Evolutionary conservation across 1,140 invertebrate genomes (phyloP), one percentile per base, ranked within the genome.

Genomic region (Bombus polaris): DNA sequence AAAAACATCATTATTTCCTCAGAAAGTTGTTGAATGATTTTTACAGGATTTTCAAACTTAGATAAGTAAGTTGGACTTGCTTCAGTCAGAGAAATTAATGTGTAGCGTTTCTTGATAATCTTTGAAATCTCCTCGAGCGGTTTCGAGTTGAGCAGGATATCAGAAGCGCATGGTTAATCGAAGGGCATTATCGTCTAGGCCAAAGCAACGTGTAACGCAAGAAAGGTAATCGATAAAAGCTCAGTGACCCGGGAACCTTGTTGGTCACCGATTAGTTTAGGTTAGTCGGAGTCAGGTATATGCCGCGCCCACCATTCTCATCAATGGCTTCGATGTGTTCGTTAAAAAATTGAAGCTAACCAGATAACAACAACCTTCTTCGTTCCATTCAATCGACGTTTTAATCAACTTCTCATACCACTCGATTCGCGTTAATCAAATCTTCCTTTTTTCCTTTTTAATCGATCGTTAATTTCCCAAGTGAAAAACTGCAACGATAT

Each of bases 221-320:
- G 90, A 89, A 89, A 89, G 83, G 77, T 84, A 89, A 92, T 91
- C 90, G 90, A 91, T 91, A 82, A 85, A 92, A 87, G 85, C 80
- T 77, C 85, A 62, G 78, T 85, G 90, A 91, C 86, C 91, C 47
- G 76, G 73, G 78, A 84, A 68, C 72, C 44, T 71, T 82, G 83
- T 88, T 85, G 90, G 85, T 77, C 70, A 72, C 66, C 75, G 87
- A 92, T 91, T 91, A 90, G 91, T 89, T 91, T 89, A 87, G 89
- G 85, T 91, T 82, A 85, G 47, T 66, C 81, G 81, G 81, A 79
- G 62, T 88, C 71, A 79, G 59, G 83, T 77, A 76, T 82, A 87
- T 59, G 59, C 85, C 15, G 59, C 75, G 32, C 81, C 39, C 59
- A 44, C 25, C n/a, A 37, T 73, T 15, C 13, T 28, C 71, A 44